These are phyloP conservation scores for Phaethornis superciliosus DNA, from an alignment of 2,113 vertebrate species.

Conservation along the genomic window DNA sequence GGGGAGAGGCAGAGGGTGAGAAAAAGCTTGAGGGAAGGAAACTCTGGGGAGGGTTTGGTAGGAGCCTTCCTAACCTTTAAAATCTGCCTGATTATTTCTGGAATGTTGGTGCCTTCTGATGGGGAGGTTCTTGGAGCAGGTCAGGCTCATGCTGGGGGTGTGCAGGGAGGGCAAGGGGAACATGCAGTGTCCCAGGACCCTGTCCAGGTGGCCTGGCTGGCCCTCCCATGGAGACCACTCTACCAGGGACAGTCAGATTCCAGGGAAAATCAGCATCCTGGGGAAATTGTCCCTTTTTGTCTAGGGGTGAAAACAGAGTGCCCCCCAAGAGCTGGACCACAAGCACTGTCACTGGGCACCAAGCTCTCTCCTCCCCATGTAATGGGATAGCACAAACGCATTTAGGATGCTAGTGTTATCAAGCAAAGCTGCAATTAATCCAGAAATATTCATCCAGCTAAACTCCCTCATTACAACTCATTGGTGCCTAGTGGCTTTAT, in stretches of 20 bases:
- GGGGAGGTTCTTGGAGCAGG: neutral
- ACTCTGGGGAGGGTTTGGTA: neutral
- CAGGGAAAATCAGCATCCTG: neutral
- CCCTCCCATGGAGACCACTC: rapidly evolving
- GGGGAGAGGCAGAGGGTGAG: conserved; percentile 49
- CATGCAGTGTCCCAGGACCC: neutral
- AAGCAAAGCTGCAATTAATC: conserved; percentile 34
- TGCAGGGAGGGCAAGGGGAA: neutral
- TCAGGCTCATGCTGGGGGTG: neutral
- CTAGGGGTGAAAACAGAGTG: neutral
- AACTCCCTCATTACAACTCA: conserved; percentile 3
- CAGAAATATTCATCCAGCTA: conserved; percentile 23
- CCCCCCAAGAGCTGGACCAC: neutral
- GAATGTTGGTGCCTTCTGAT: rapidly evolving
- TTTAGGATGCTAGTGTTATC: neutral
- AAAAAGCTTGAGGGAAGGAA: conserved; percentile 30
- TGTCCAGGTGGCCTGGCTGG: neutral
- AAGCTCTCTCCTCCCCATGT: neutral
- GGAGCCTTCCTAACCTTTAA: neutral
- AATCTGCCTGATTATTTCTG: neutral
- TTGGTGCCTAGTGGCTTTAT: conserved; percentile 1
- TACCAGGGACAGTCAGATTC: rapidly evolving
- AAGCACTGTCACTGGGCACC: neutral
- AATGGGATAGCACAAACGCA: neutral
- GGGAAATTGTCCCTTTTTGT: neutral